These are phyloP conservation scores for Pyrocephalus nanus DNA, from an alignment of 2,797 vertebrate genomes.

Conservation along the genomic window DNA sequence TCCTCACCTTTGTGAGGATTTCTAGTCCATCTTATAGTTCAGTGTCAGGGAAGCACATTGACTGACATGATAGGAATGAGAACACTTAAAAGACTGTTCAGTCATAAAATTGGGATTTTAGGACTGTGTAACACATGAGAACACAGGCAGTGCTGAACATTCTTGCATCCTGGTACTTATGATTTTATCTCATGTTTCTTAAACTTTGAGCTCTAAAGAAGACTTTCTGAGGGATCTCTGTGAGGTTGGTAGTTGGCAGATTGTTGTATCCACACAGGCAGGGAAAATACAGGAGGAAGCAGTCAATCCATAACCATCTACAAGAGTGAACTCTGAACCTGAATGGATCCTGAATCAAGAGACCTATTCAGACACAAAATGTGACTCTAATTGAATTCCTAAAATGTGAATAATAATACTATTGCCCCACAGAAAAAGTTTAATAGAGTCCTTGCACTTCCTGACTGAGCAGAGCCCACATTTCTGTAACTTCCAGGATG, in stretches of 20 bases:
- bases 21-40: background rate
- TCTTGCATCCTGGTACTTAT: background rate
- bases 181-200: background rate
- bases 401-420: background rate
- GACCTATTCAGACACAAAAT: background rate
- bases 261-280: accelerated
- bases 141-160: background rate
- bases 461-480: background rate
- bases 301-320: background rate
- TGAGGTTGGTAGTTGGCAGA: background rate
- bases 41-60: background rate
- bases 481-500: background rate
- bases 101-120: background rate
- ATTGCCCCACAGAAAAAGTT: accelerated
- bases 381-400: background rate
- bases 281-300: background rate
- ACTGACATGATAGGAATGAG: background rate
- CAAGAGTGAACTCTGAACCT: background rate
- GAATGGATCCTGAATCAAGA: background rate
- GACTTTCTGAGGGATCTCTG: background rate
- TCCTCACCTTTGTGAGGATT: background rate
- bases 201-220: background rate
- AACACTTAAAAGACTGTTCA: background rate
- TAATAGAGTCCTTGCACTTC: background rate
- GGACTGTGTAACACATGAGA: background rate